Evolutionary conservation across 30 jellyfish, hydroid and myxozoan species (phyloP).

Genomic region (Mastigias papua): DNA sequence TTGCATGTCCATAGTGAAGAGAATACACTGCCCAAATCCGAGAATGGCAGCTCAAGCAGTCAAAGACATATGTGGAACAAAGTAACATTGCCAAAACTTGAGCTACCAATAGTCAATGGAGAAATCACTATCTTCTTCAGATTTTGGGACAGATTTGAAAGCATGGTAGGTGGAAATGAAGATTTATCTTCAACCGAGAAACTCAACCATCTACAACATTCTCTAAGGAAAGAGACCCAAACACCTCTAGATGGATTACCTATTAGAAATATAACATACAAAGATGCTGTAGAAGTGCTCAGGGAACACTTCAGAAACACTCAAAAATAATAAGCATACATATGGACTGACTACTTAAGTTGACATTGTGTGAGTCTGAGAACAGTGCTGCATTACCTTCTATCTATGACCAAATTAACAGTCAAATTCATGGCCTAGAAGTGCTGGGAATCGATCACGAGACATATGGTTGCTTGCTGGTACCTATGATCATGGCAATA

Average conservation of each 20-base stretch:
- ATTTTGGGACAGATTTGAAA: background rate
- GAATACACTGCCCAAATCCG: background rate
- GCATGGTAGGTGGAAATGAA: background rate
- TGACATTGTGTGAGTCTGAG: constrained; percentile 25
- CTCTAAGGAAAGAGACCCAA: background rate
- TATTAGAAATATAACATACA: background rate
- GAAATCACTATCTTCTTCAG: background rate
- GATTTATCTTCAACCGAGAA: background rate
- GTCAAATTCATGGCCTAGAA: background rate
- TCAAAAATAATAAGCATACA: background rate
- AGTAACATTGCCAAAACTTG: background rate
- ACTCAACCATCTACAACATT: background rate
- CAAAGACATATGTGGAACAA: background rate
- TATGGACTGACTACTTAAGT: constrained; percentile 1
- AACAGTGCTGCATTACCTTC: constrained; percentile 27
- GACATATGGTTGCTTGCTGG: too few species aligned
- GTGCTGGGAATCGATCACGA: constrained; percentile 2
- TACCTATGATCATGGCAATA: too few species aligned
- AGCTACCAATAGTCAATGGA: background rate
- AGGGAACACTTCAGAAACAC: background rate
- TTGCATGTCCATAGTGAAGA: background rate
- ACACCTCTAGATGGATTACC: background rate
- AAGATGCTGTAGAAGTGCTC: background rate
- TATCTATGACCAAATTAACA: constrained; percentile 16
- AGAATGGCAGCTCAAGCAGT: background rate